Percentiles rank a stretch among this genome's conserved stretches.
phyloP scores from a whole-genome alignment of 2,113 vertebrate species.

The Oncorhynchus keta region DNA sequence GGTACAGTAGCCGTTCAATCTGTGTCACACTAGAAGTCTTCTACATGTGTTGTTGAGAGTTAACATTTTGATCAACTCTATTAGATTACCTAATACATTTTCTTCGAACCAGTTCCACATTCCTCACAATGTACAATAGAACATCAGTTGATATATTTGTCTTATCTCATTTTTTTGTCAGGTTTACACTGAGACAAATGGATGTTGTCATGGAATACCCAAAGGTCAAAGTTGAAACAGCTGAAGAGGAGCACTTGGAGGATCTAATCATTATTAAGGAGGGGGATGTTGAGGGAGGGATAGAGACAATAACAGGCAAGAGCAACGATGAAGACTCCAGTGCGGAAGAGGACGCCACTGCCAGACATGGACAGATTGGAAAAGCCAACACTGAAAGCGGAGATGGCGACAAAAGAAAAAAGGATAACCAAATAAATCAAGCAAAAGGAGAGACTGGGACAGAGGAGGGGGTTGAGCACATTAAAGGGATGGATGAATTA shows the following conservation, averaged over 20 bases:
- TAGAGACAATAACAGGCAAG: conserved; percentile 1
- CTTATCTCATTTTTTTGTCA: conserved; percentile 11
- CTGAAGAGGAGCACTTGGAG: conserved; percentile 48
- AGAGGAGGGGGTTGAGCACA: neutral
- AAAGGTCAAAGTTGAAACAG: conserved; percentile 51
- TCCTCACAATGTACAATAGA: neutral
- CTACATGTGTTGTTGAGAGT: conserved; percentile 4
- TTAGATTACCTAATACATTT: neutral
- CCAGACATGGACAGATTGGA: conserved; percentile 6
- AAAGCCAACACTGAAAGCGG: conserved; percentile 16
- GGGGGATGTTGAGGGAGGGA: conserved; percentile 44
- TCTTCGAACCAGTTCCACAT: neutral
- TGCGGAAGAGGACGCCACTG: conserved; percentile 15
- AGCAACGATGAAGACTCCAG: conserved; percentile 6
- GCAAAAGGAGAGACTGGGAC: neutral
- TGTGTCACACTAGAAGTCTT: neutral
- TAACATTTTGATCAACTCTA: neutral
- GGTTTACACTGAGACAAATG: conserved; percentile 34
- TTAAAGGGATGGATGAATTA: conserved; percentile 15
- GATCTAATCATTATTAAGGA: conserved; percentile 65
- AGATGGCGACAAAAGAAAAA: conserved; percentile 3
- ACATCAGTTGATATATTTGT: neutral
- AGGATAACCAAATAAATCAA: neutral
- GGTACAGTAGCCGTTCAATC: neutral
- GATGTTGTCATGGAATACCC: conserved; percentile 30